These are phyloP conservation scores for Lordiphosa andalusiaca DNA, from an alignment of 2,888 invertebrate genomes.

Conservation along the genomic window DNA sequence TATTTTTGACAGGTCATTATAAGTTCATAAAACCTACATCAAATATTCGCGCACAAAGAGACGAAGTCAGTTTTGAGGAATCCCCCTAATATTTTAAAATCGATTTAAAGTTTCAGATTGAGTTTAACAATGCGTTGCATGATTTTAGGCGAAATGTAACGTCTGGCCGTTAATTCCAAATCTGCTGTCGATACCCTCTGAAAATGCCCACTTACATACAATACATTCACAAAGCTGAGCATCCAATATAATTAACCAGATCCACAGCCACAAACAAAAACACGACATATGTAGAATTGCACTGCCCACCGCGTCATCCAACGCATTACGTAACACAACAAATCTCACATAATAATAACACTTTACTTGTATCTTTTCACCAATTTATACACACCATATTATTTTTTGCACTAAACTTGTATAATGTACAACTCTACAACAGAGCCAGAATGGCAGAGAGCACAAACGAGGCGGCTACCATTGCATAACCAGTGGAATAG, in stretches of 20 bases:
- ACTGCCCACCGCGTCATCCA: not conserved
- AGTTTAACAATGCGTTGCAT: not conserved
- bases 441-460: slow-evolving; percentile 80
- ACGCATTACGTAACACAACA: slow-evolving; percentile 49
- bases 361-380: slow-evolving; percentile 61
- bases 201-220: not conserved
- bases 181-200: not conserved
- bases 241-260: slow-evolving; percentile 4
- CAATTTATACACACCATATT: slow-evolving; percentile 42
- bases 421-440: slow-evolving; percentile 60
- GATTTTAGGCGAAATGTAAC: not conserved
- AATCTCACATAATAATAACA: slow-evolving; percentile 48
- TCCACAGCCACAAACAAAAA: slow-evolving; percentile 1
- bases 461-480: slow-evolving; percentile 80
- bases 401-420: slow-evolving; percentile 44
- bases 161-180: slow-evolving; percentile 3
- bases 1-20: too few relatives aligned
- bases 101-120: not conserved
- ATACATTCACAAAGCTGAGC: not conserved
- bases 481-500: slow-evolving; percentile 85
- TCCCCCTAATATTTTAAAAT: too few relatives aligned
- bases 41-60: too few relatives aligned
- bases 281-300: not conserved
- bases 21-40: too few relatives aligned
- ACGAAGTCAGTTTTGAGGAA: too few relatives aligned